Conservation (phyloP, 35 echinoderm and acorn worm genomes). For the Holothuria glaberrima region DNA sequence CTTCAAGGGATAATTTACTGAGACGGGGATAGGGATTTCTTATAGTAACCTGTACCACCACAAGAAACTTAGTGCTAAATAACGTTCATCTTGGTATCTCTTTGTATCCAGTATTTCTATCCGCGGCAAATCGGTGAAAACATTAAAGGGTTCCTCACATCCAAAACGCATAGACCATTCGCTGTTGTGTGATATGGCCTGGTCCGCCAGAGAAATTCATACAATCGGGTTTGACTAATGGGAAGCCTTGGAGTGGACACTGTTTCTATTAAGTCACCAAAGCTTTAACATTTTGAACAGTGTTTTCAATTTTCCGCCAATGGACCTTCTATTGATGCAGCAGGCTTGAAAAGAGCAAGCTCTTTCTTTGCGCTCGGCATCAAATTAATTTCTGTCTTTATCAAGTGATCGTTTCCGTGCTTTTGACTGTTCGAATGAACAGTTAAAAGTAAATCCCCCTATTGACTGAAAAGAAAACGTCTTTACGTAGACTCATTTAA, state of each 20-base stretch:
- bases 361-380: constrained; percentile 4
- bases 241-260: constrained; percentile 22
- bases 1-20: too few species aligned
- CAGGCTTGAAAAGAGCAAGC: constrained; percentile 42
- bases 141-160: too few species aligned
- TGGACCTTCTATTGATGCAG: background rate
- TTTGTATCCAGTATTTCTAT: too few species aligned
- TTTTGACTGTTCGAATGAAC: background rate
- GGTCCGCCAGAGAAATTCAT: too few species aligned
- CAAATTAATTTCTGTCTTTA: constrained; percentile 40
- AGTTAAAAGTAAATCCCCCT: constrained; percentile 47
- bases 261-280: constrained; percentile 18
- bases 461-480: constrained; percentile 32
- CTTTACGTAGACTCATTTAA: constrained; percentile 30
- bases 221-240: background rate
- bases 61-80: too few species aligned
- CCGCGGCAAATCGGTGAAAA: too few species aligned
- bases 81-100: too few species aligned
- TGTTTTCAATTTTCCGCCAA: constrained; percentile 15
- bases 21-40: too few species aligned
- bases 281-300: background rate
- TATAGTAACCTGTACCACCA: too few species aligned
- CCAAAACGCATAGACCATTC: too few species aligned
- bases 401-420: background rate
- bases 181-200: too few species aligned